Conservation (phyloP, 2,888 invertebrate species). For the Xestia c-nigrum region DNA sequence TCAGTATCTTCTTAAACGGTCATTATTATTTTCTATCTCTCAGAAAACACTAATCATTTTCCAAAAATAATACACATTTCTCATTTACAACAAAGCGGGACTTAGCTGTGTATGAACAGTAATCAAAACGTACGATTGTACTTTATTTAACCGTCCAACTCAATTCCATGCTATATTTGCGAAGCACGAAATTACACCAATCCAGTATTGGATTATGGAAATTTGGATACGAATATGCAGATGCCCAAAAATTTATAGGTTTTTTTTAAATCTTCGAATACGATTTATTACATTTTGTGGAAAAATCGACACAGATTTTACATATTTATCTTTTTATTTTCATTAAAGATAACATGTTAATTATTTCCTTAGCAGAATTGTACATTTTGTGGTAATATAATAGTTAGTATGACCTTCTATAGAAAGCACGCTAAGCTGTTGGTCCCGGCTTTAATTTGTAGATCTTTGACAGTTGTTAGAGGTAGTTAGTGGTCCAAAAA, state of each 20-base stretch:
- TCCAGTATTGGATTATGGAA: constrained; percentile 56
- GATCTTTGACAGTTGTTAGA: too few relatives aligned
- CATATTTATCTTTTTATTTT: neutral
- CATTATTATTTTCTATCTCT: neutral
- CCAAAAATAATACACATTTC: constrained; percentile 11
- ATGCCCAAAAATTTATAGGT: constrained; percentile 25
- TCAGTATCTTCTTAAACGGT: neutral
- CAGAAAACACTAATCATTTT: neutral
- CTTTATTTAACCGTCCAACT: constrained; percentile 56
- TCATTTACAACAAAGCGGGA: neutral
- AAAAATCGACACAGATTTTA: neutral
- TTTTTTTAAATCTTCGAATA: constrained; percentile 14
- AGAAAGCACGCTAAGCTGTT: too few relatives aligned
- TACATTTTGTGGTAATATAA: neutral
- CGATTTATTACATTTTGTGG: neutral
- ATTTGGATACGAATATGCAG: constrained; percentile 54
- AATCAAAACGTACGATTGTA: constrained; percentile 59
- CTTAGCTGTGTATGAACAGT: constrained; percentile 26
- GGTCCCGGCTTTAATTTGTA: too few relatives aligned
- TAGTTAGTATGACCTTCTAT: neutral
- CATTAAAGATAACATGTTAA: neutral
- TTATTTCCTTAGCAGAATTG: neutral
- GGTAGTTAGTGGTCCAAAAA: too few relatives aligned
- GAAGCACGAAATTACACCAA: constrained; percentile 63
- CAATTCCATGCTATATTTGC: constrained; percentile 59